These are phyloP conservation scores for Cisticola juncidis DNA, from an alignment of 2,113 vertebrate genomes.

Conservation along the genomic window DNA sequence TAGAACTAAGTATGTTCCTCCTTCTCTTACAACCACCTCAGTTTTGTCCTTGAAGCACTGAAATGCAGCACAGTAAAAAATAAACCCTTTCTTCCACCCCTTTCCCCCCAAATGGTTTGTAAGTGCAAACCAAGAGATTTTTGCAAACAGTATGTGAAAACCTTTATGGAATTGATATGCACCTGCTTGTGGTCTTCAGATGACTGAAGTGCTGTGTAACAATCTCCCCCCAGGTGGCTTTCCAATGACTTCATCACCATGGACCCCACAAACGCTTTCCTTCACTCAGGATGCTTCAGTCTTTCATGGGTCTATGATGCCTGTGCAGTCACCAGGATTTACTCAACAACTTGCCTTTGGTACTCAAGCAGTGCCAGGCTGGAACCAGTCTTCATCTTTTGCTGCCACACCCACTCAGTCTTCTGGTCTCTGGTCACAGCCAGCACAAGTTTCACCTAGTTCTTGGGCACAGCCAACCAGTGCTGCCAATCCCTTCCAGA, in stretches of 20 bases:
- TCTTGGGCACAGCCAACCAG: constrained; percentile 75
- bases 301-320: constrained; percentile 60
- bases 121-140: neutral
- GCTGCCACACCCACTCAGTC: constrained; percentile 60
- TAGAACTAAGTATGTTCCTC: neutral
- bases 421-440: constrained; percentile 75
- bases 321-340: constrained; percentile 64
- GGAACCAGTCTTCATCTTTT: constrained; percentile 81
- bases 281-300: constrained; percentile 69
- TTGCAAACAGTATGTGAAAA: neutral
- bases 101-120: rapidly evolving
- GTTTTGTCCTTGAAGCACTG: neutral
- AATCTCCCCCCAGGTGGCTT: constrained; percentile 73
- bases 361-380: constrained; percentile 64
- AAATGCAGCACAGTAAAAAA: neutral
- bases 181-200: neutral
- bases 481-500: constrained; percentile 83
- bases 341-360: constrained; percentile 71
- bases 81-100: neutral
- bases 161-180: neutral
- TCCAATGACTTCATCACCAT: constrained; percentile 71
- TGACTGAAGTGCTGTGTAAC: neutral
- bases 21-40: neutral
- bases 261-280: constrained; percentile 72
- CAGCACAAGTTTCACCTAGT: constrained; percentile 34